Conservation (phyloP, 2,888 invertebrate genomes). For the Tricholauxania praeusta region DNA sequence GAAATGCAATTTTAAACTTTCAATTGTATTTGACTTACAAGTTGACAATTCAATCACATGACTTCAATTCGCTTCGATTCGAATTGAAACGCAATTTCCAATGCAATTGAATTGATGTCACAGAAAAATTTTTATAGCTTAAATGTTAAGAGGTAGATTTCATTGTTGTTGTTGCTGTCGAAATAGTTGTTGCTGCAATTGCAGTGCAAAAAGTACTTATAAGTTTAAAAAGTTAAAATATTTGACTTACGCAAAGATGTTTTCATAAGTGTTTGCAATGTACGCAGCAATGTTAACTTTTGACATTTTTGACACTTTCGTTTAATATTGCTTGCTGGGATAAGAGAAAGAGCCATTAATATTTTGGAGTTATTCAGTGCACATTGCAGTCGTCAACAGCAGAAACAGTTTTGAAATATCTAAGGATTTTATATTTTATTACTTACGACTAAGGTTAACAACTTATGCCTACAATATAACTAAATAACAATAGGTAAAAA, state of each 20-base stretch:
- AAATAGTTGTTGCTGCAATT: background rate
- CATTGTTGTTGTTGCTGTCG: constrained; percentile 3
- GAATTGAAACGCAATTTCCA: constrained; percentile 14
- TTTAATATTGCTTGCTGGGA: background rate
- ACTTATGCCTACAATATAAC: too few species aligned
- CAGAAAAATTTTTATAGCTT: background rate
- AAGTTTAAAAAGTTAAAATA: background rate
- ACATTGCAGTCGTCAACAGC: too few species aligned
- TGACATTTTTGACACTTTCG: constrained; percentile 20
- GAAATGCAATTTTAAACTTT: constrained; percentile 30
- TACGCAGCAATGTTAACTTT: constrained; percentile 14
- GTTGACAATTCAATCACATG: background rate
- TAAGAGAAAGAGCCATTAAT: too few species aligned
- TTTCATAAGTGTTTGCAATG: background rate
- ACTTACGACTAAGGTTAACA: too few species aligned
- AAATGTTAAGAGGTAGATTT: constrained; percentile 10
- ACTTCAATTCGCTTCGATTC: constrained; percentile 1
- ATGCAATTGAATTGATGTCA: background rate
- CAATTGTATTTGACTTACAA: constrained; percentile 20
- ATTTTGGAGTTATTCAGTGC: too few species aligned
- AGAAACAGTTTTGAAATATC: too few species aligned
- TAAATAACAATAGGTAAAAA: too few species aligned
- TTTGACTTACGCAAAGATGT: background rate
- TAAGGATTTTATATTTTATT: too few species aligned
- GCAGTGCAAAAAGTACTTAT: background rate